Base-by-base conservation (phyloP, 2,113 vertebrate species). In the Aphelocoma coerulescens region DNA sequence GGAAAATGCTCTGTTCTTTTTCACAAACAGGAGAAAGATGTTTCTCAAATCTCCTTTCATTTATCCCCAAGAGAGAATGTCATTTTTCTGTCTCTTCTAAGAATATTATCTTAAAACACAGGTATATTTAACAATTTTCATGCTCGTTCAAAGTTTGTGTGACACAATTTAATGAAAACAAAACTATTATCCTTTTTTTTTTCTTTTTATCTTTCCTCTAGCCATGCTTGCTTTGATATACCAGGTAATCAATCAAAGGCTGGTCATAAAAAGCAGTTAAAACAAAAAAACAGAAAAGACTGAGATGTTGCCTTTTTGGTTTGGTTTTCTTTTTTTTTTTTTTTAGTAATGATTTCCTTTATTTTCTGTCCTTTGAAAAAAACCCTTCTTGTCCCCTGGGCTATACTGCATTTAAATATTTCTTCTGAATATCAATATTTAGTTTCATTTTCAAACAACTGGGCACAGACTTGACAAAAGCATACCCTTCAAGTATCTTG, bases 121-220 rank as follows among this genome's bases (percentile, higher is more conserved):
- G 18, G 55, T 57, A 24, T 62, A 73, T 89, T 81, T 93, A 83
- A 85, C n/a, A 78, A 55, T 37, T 49, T 88, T 79, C 33, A 16
- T 19, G 49, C 26, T 72, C 54, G 85, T 83, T 79, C 85, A 93
- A 88, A 80, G 52, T 63, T 11, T 69, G 52, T 79, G 46, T 2
- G 3, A 81, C 19, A 33, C 20, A 68, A 61, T 39, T 80, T 81
- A 74, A 74, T 63, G 69, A 91, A 93, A 95, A 84, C 86, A 81
- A 87, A 95, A 82, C 54, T 54, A 62, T 33, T 67, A 39, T 16
- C 4, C 18, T 66, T 85, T 87, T 89, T 66, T 61, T 15, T 77
- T 88, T 82, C 68, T 89, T 95, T 91, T 94, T 58, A 74, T 77
- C 67, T 93, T 95, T 90, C 43, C 51, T 54, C 51, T 57, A 92